Evolutionary conservation across 2,888 invertebrate species (phyloP).

Genomic region (Drosophila monieri): DNA sequence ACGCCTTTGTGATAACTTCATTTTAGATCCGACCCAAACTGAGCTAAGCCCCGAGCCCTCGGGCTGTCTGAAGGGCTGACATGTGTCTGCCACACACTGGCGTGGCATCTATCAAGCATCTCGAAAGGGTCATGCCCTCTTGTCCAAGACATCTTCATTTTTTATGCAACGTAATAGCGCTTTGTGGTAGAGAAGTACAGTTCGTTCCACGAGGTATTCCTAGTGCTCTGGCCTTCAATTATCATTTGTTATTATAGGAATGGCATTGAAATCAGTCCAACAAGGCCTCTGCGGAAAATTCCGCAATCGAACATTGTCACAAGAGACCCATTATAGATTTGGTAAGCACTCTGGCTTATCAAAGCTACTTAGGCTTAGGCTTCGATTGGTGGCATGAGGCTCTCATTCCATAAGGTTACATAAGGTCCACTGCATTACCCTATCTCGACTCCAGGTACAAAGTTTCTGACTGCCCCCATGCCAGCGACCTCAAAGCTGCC

Average conservation of each 20-base stretch:
- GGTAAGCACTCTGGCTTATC: background rate
- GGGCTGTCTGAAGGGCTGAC: constrained; percentile 43
- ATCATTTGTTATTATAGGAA: background rate
- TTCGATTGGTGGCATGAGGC: background rate
- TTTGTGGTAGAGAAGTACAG: constrained; percentile 7
- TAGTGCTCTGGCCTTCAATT: background rate
- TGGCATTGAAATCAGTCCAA: background rate
- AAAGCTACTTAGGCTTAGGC: background rate
- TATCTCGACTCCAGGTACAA: background rate
- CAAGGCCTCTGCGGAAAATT: background rate
- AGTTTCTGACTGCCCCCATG: constrained; percentile 7
- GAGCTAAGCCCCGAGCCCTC: constrained; percentile 16
- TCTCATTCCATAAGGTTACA: background rate
- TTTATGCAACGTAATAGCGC: constrained; percentile 27
- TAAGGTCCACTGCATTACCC: background rate
- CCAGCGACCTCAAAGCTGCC: constrained; percentile 19
- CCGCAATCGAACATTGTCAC: background rate
- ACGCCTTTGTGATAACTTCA: constrained; percentile 50
- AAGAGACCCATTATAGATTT: background rate
- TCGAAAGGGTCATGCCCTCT: constrained; percentile 39
- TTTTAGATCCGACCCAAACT: constrained; percentile 22
- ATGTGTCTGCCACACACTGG: constrained; percentile 45
- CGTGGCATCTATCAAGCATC: constrained; percentile 31
- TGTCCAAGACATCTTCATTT: constrained; percentile 26
- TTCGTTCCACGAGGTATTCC: too few species aligned